These are phyloP conservation scores for Ptiloglossa arizonensis DNA, from an alignment of 1,140 invertebrate genomes.

Conservation along the genomic window DNA sequence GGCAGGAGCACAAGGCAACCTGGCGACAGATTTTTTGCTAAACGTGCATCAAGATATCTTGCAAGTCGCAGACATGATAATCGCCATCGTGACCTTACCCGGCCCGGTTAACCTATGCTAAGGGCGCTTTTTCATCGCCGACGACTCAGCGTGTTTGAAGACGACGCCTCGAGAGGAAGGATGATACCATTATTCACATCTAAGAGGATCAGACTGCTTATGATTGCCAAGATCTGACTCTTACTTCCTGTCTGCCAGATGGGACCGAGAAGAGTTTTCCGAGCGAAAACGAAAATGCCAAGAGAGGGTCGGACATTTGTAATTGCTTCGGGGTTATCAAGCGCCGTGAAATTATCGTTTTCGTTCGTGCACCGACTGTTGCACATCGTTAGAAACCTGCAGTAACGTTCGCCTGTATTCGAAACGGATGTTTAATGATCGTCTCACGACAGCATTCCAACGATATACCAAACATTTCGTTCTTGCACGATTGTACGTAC, in stretches of 20 bases:
- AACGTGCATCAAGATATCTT: slow-evolving; percentile 42
- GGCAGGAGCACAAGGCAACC: neutral
- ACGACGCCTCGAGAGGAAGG: slow-evolving; percentile 45
- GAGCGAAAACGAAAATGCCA: neutral
- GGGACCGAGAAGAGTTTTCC: neutral
- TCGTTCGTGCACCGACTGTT: no score
- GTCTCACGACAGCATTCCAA: no score
- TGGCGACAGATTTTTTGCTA: slow-evolving; percentile 17
- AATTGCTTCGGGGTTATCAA: neutral
- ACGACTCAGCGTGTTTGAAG: slow-evolving; percentile 64
- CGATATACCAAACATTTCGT: no score
- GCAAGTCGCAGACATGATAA: slow-evolving; percentile 31
- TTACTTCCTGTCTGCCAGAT: neutral
- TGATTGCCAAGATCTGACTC: slow-evolving; percentile 55
- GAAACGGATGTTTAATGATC: no score
- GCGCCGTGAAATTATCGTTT: no score
- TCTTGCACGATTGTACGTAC: no score
- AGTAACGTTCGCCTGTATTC: no score
- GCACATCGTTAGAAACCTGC: no score
- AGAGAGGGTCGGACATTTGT: neutral
- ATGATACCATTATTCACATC: slow-evolving; percentile 61
- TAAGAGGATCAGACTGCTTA: slow-evolving; percentile 65
- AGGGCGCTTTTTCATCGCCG: slow-evolving; percentile 59
- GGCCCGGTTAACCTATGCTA: slow-evolving; percentile 31
- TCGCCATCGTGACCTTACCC: slow-evolving; percentile 34